Evolutionary conservation across 2,113 vertebrate genomes (phyloP).

Genomic region (Microtus montanus): DNA sequence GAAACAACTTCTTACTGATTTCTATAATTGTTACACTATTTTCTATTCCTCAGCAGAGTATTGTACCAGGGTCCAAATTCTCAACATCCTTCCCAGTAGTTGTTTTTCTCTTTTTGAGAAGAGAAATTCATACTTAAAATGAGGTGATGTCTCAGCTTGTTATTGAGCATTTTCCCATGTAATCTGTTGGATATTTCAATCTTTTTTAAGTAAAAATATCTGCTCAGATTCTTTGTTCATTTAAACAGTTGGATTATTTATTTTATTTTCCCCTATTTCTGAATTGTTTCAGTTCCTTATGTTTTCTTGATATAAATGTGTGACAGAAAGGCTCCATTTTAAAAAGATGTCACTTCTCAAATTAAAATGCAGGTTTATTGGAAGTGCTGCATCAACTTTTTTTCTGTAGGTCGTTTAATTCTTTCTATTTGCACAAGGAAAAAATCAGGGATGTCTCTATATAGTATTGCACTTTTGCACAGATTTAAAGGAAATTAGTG

Average conservation of each 20-base stretch:
- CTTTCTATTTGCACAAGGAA: constrained; percentile 10
- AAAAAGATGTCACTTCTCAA: constrained; percentile 10
- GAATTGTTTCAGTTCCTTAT: not conserved
- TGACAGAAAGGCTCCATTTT: not conserved
- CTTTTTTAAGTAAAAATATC: not conserved
- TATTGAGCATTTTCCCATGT: not conserved
- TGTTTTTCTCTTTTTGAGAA: not conserved
- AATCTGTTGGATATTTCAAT: not conserved
- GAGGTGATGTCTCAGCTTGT: not conserved
- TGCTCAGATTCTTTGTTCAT: not conserved
- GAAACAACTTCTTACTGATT: not conserved
- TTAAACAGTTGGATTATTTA: not conserved
- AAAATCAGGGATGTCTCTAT: too few relatives aligned
- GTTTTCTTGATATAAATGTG: not conserved
- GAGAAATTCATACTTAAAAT: not conserved
- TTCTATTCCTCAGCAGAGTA: not conserved
- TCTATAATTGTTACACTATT: not conserved
- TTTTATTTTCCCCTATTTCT: not conserved
- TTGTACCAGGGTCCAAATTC: not conserved
- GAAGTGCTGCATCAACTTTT: not conserved
- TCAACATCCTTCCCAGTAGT: not conserved
- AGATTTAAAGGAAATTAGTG: constrained; percentile 5
- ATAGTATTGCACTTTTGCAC: not conserved
- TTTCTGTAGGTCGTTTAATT: not conserved
- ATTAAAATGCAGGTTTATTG: constrained; percentile 43